phyloP scores from a whole-genome alignment of 1,140 invertebrate species.

The Drosophila lowei region DNA sequence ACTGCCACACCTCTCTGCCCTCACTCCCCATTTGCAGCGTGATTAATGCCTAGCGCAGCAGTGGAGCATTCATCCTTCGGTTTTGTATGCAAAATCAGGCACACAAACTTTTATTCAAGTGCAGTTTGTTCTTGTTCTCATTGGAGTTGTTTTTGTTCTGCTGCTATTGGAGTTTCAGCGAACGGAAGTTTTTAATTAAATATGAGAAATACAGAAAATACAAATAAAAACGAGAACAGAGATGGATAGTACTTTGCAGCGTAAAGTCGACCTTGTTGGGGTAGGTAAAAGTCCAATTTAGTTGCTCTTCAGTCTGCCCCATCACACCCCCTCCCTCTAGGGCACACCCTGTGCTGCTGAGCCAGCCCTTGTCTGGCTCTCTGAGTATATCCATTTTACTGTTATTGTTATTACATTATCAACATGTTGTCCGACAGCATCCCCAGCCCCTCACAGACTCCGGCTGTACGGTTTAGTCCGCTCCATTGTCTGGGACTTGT shows the following conservation, averaged over 20 bases:
- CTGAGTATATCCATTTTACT: constrained; percentile 41
- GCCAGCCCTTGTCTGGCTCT: constrained; percentile 2
- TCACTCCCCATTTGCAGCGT: constrained; percentile 5
- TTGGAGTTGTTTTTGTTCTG: too few species aligned
- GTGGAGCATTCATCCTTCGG: constrained; percentile 48
- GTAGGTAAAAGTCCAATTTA: constrained; percentile 51
- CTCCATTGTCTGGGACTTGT: constrained; percentile 24
- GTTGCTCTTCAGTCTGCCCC: background rate
- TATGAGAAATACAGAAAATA: constrained; percentile 26
- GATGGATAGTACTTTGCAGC: background rate
- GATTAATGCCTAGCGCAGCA: constrained; percentile 50
- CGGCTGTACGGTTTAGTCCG: too few species aligned
- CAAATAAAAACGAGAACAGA: constrained; percentile 19
- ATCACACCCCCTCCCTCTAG: background rate
- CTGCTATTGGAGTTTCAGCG: constrained; percentile 24
- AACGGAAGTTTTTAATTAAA: constrained; percentile 76
- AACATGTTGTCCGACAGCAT: constrained; percentile 40
- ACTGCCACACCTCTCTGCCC: background rate
- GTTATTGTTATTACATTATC: constrained; percentile 56
- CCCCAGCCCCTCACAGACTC: constrained; percentile 14
- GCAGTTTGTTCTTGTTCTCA: constrained; percentile 28
- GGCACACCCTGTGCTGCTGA: background rate
- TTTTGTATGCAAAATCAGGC: constrained; percentile 28
- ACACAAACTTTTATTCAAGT: constrained; percentile 40
- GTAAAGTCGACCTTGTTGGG: constrained; percentile 57